phyloP scores from a whole-genome alignment of 2,888 invertebrate genomes.

The Chorisops tibialis region DNA sequence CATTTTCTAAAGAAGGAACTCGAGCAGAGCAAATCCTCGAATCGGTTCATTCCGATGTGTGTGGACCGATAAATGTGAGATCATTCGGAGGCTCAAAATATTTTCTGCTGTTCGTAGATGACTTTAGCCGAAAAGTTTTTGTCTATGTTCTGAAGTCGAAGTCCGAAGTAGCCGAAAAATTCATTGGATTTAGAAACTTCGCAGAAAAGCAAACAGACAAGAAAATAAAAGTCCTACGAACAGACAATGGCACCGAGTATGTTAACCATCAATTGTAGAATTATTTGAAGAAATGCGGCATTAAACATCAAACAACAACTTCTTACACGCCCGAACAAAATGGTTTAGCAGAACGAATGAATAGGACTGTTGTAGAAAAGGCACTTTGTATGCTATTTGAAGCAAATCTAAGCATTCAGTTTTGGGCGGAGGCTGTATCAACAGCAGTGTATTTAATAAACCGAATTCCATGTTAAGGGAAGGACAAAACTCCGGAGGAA shows the following conservation, averaged over 20 bases:
- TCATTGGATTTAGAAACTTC: conserved; percentile 32
- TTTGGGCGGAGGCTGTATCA: background rate
- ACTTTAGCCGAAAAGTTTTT: conserved; percentile 36
- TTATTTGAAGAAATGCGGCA: too few relatives aligned
- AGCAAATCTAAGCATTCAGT: background rate
- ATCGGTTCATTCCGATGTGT: conserved; percentile 44
- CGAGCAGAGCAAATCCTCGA: conserved; percentile 38
- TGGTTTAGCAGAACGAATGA: too few relatives aligned
- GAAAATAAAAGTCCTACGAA: conserved; percentile 33
- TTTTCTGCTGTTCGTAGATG: conserved; percentile 46
- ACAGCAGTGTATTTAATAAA: background rate
- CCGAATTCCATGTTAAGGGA: background rate
- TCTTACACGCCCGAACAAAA: conserved; percentile 37
- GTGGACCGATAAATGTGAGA: conserved; percentile 43
- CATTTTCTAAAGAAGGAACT: conserved; percentile 33
- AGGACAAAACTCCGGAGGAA: conserved; percentile 30
- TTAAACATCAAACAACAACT: background rate
- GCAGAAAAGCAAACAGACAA: conserved; percentile 35
- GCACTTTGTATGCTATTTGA: conserved; percentile 36
- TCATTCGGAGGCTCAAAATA: conserved; percentile 44
- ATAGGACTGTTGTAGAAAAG: conserved; percentile 35
- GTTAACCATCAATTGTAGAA: too few relatives aligned
- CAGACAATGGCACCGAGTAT: conserved; percentile 35
- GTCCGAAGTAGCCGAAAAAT: conserved; percentile 34
- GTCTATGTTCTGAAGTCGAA: conserved; percentile 30